Base-by-base conservation (phyloP, 1,140 invertebrate species). In the Drosophila lacertosa region DNA sequence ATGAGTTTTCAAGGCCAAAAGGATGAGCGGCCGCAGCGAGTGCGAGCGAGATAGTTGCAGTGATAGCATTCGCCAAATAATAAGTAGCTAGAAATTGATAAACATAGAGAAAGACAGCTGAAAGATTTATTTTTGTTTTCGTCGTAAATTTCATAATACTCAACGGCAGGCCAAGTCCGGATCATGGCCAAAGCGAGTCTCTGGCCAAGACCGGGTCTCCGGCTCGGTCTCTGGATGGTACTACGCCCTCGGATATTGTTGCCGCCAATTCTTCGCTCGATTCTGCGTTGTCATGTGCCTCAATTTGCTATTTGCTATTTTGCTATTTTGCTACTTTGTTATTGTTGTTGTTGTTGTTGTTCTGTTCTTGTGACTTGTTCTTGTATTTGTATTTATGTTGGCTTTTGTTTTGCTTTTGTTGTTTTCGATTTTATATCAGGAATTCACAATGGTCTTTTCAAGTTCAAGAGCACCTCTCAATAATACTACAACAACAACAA, bases 101-200 rank as follows among this genome's bases (percentile, higher is more conserved):
- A 32, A 33, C 22, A 13, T 26, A 32, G 9, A 29, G 13, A 47
- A 18, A 24, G 29, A 51, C 40, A 7, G 11, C n/a, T 32, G 3
- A 20, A 65, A 70, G 79, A 83, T 84, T 83, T 84, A 83, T 83
- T 55, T 82, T 83, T 83, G 79, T 83, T 83, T 68, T 79, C 68
- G 75, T 75, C 79, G 66, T 64, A 3, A 58, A 75, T 75, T 83
- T 83, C 79, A 75, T 79, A 83, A 83, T 74, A 83, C 60, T 79
- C 71, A 3, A 39, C 20, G 13, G 63, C 51, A 33, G 24, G 3
- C 24, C 47, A 20, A 54, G 55, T 54, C 54, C 44, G 48, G 47
- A 67, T 73, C 58, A 69, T n/a, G 44, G 44, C 22, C 44, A 47
- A 47, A 47, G n/a, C 42, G 20, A n/a, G 4, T 15, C n/a, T 53